These are phyloP conservation scores for Notolepis coatsorum DNA, from an alignment of 2,797 vertebrate species.

Conservation along the genomic window DNA sequence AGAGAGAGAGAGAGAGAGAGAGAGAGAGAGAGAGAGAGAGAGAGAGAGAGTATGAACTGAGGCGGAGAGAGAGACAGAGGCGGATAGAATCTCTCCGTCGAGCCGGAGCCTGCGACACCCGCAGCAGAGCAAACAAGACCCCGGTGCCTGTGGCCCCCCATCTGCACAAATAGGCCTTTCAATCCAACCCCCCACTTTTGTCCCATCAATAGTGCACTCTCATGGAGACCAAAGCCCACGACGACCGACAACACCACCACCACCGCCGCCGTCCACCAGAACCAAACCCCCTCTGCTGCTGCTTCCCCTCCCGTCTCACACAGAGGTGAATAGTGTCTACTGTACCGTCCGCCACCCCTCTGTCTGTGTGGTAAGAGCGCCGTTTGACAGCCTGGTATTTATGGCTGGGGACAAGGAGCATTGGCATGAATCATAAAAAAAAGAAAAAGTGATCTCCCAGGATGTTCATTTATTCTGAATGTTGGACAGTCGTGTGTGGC, in stretches of 20 bases:
- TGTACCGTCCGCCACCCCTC: conserved; percentile 71
- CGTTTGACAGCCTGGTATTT: conserved; percentile 79
- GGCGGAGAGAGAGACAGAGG: conserved; percentile 37
- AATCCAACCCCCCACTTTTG: conserved; percentile 73
- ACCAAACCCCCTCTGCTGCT: conserved; percentile 54
- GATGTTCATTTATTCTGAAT: conserved; percentile 68
- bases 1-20: no score
- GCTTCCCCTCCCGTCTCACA: conserved; percentile 63
- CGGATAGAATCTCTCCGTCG: conserved; percentile 65
- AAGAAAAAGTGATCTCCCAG: conserved; percentile 68
- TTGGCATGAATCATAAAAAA: conserved; percentile 77
- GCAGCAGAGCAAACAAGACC: conserved; percentile 70
- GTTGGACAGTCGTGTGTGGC: conserved; percentile 71
- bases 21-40: no score
- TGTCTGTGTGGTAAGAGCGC: conserved; percentile 74
- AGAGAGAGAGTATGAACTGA: conserved; percentile 31
- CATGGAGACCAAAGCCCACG: conserved; percentile 71
- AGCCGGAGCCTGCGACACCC: conserved; percentile 53
- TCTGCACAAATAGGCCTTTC: conserved; percentile 77
- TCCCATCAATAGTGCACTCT: conserved; percentile 79
- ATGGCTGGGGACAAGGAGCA: conserved; percentile 58
- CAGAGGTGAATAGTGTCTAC: conserved; percentile 78
- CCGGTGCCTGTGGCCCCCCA: conserved; percentile 60
- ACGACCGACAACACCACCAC: background rate
- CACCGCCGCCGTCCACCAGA: conserved; percentile 47